phyloP scores from a whole-genome alignment of 1,140 invertebrate species.

The Drosophila nikananu region DNA sequence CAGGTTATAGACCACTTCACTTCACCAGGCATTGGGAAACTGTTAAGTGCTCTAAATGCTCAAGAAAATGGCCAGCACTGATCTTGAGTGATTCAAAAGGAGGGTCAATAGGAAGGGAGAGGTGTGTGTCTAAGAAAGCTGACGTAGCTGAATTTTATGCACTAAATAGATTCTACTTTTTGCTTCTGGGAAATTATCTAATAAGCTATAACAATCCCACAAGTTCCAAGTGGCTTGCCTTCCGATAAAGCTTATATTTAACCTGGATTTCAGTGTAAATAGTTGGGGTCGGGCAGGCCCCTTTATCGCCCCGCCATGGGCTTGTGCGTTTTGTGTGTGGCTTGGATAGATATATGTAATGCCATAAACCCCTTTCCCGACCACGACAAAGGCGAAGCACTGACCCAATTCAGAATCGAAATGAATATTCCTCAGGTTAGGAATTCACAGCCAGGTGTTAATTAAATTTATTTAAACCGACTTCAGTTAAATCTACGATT shows the following conservation, averaged over 20 bases:
- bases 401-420: conserved; percentile 65
- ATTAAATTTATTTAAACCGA: conserved; percentile 72
- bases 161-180: neutral
- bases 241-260: conserved; percentile 22
- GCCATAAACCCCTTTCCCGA: neutral
- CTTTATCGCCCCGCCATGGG: conserved; percentile 55
- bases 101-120: neutral
- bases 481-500: conserved; percentile 43
- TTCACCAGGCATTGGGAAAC: conserved; percentile 16
- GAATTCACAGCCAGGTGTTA: conserved; percentile 67
- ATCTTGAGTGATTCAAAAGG: neutral
- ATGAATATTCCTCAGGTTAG: conserved; percentile 33
- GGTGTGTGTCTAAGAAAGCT: neutral
- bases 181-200: neutral
- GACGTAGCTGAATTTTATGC: neutral
- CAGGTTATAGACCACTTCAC: conserved; percentile 32
- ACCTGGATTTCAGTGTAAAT: conserved; percentile 33
- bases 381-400: conserved; percentile 49
- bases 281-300: neutral
- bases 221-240: neutral
- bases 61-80: neutral
- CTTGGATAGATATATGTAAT: conserved; percentile 21
- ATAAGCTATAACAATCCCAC: neutral
- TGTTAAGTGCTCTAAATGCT: conserved; percentile 36
- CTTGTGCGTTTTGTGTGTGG: conserved; percentile 12